A percentile compares a stretch with the other conserved stretches of the same genome.
phyloP scores from a whole-genome alignment of 2,888 invertebrate species.

The Helleia helle region DNA sequence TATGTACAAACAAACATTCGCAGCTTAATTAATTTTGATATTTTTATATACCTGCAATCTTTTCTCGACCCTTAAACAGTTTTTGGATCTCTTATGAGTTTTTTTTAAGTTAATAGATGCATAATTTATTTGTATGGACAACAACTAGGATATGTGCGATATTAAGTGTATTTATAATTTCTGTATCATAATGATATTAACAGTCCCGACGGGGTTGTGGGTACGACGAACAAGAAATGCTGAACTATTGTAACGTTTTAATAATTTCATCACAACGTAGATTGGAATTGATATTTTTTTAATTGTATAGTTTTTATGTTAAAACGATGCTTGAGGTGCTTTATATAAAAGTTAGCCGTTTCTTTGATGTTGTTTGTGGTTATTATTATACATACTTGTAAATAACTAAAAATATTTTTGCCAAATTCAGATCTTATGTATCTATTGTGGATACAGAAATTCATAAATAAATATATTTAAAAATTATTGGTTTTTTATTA shows the following conservation, averaged over 20 bases:
- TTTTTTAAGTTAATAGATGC: slow-evolving; percentile 40
- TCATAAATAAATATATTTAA: slow-evolving; percentile 60
- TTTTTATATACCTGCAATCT: slow-evolving; percentile 9
- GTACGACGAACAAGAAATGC: slow-evolving; percentile 39
- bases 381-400: slow-evolving; percentile 24
- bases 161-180: slow-evolving; percentile 64
- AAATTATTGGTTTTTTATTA: slow-evolving; percentile 22
- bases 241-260: background rate
- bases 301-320: slow-evolving; percentile 14
- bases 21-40: slow-evolving; percentile 9
- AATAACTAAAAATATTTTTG: slow-evolving; percentile 32
- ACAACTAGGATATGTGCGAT: slow-evolving; percentile 39
- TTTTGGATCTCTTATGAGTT: slow-evolving; percentile 15
- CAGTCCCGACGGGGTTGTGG: slow-evolving; percentile 41
- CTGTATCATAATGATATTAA: slow-evolving; percentile 60
- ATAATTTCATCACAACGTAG: slow-evolving; percentile 22
- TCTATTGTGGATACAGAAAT: slow-evolving; percentile 72
- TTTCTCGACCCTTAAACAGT: background rate
- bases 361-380: slow-evolving; percentile 9
- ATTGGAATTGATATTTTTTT: slow-evolving; percentile 3
- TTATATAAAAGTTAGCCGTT: slow-evolving; percentile 7
- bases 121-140: slow-evolving; percentile 55
- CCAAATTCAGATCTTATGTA: slow-evolving; percentile 49
- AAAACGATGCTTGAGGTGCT: slow-evolving; percentile 1
- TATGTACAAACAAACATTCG: slow-evolving; percentile 10